Base-by-base conservation (phyloP, 2,888 invertebrate species). In the Troides helena region DNA sequence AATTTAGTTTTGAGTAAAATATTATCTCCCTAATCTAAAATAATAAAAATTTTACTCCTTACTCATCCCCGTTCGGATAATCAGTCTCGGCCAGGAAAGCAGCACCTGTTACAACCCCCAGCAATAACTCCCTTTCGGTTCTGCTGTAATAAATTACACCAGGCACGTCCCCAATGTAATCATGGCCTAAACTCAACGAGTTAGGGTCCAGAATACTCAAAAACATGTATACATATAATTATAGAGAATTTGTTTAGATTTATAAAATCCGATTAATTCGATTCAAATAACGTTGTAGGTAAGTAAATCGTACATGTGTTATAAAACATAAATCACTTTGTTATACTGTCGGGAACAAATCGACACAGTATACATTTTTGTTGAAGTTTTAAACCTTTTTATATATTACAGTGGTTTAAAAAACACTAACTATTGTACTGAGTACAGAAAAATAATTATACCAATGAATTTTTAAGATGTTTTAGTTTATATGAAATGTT, bases 241-340 rank as follows among this genome's bases (percentile, higher is more conserved):
- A 4, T 25, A 30, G 1, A 7, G 21, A 62, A 69, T 71, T 72
- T 74, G 72, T 75, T 73, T 74, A 68, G 65, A 72, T 75, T 71
- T 73, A 70, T 70, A 72, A 78, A 76, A 84, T 83, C 81, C 80
- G 75, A 74, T 71, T 83, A 84, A 85, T 80, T 73, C 78, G 80
- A 84, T 82, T 85, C 81, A 76, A 81, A 84, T 77, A 74, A 77
- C 77, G 78, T 80, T 79, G 76, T 72, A 78, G 72, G 73, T 74
- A 72, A 72, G 71, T 65, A 73, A 73, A 62, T 30, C 43, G 70
- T 72, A 71, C 64, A 67, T 62, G 62, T 65, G 62, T 66, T 66
- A 39, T 30, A 66, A 53, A 69, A 69, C 30, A 65, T 65, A 65
- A 62, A 69, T 69, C 62, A 23, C 58, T 69, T 39, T 59, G 21